These are phyloP conservation scores for Aramus guarauna DNA, from an alignment of 2,113 vertebrate species.

Conservation along the genomic window DNA sequence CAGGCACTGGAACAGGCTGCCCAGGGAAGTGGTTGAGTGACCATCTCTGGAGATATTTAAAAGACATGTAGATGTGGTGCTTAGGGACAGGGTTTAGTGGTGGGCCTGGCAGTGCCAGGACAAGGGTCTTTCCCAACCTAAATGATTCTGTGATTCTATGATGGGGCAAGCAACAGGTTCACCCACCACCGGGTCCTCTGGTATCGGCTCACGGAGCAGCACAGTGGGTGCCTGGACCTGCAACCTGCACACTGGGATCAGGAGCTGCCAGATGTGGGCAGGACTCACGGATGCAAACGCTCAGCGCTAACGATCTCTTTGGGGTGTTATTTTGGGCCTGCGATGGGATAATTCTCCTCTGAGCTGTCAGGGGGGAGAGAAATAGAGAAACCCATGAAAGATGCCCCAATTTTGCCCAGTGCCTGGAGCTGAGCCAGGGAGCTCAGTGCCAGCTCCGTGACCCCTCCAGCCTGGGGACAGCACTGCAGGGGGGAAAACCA, in stretches of 20 bases:
- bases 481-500: neutral
- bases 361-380: neutral
- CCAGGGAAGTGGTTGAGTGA: neutral
- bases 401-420: neutral
- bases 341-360: neutral
- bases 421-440: neutral
- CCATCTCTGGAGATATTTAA: neutral
- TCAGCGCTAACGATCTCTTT: neutral
- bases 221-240: neutral
- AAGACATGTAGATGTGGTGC: fast-evolving
- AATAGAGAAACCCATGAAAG: neutral
- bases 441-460: neutral
- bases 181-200: too few relatives aligned
- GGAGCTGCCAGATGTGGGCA: neutral
- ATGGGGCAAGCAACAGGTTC: fast-evolving
- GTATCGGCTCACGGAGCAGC: fast-evolving
- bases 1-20: neutral
- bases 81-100: neutral
- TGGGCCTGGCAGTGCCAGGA: too few relatives aligned
- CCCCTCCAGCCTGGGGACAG: neutral
- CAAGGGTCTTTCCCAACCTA: neutral
- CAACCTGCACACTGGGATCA: neutral
- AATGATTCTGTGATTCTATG: neutral
- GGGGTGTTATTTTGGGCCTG: neutral
- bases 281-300: neutral